Conservation (phyloP, 1,140 invertebrate genomes). For the Drosophila kepulauana region DNA sequence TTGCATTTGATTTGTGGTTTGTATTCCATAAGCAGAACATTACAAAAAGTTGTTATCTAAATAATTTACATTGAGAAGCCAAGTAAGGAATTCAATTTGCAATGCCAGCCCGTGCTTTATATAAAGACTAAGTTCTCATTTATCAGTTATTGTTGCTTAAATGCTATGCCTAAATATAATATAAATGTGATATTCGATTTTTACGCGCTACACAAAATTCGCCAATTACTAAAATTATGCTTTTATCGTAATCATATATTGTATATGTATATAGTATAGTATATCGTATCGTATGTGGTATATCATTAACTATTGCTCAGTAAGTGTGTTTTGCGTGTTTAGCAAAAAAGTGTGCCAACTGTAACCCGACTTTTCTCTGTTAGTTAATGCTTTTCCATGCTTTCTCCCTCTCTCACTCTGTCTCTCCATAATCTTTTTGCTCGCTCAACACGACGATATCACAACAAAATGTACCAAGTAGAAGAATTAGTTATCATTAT, state of each 20-base stretch:
- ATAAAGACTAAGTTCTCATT: conserved; percentile 55
- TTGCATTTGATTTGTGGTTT: conserved; percentile 31
- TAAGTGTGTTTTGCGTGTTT: conserved; percentile 73
- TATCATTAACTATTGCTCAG: conserved; percentile 77
- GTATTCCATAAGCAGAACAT: conserved; percentile 44
- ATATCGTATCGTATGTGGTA: conserved; percentile 53
- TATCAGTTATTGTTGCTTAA: conserved; percentile 75
- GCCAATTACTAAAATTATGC: conserved; percentile 81
- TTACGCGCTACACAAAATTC: conserved; percentile 78
- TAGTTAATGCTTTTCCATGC: conserved; percentile 45
- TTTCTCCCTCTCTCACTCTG: not conserved
- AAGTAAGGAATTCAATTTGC: conserved; percentile 51
- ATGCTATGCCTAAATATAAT: conserved; percentile 67
- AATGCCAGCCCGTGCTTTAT: conserved; percentile 62
- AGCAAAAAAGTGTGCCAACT: conserved; percentile 69
- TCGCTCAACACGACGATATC: conserved; percentile 81
- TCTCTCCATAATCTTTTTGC: conserved; percentile 52
- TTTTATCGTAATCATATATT: conserved; percentile 58
- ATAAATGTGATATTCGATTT: conserved; percentile 78
- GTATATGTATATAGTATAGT: conserved; percentile 43
- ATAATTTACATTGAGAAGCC: conserved; percentile 71
- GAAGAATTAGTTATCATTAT: conserved; percentile 79
- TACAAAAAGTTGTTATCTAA: conserved; percentile 68
- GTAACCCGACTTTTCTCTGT: conserved; percentile 48
- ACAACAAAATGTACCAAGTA: conserved; percentile 84